phyloP scores from a whole-genome alignment of 1,140 invertebrate genomes.

The Drosophila littoralis region DNA sequence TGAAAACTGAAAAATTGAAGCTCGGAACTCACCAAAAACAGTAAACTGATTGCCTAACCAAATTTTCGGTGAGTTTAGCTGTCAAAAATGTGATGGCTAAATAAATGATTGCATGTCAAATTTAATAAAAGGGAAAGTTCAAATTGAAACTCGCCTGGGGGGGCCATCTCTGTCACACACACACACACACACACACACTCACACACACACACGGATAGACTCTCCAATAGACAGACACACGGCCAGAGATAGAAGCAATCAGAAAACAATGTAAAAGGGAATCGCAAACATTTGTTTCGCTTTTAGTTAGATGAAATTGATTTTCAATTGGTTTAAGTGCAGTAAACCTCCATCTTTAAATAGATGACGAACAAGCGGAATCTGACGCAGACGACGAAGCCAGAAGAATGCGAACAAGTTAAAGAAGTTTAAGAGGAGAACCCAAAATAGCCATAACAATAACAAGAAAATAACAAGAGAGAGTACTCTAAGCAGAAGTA shows the following conservation, averaged over 20 bases:
- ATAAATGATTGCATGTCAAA: slow-evolving; percentile 72
- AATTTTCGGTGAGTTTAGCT: slow-evolving; percentile 30
- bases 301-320: slow-evolving; percentile 79
- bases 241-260: background rate
- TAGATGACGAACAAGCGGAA: slow-evolving; percentile 1
- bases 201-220: background rate
- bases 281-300: slow-evolving; percentile 67
- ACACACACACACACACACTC: background rate
- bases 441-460: background rate
- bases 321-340: slow-evolving; percentile 78
- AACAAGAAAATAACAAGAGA: too few species aligned
- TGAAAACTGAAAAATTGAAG: slow-evolving; percentile 5
- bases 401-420: background rate
- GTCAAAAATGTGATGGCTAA: slow-evolving; percentile 49
- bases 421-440: background rate
- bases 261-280: slow-evolving; percentile 44
- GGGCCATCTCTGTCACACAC: background rate
- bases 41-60: slow-evolving; percentile 31
- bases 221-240: background rate
- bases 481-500: too few species aligned
- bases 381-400: background rate
- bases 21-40: background rate
- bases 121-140: slow-evolving; percentile 62
- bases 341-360: slow-evolving; percentile 33
- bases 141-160: slow-evolving; percentile 47